A percentile compares a stretch with the other conserved stretches of the same genome.
These are phyloP conservation scores for Volucella inflata DNA, from an alignment of 2,888 invertebrate species.

Conservation along the genomic window DNA sequence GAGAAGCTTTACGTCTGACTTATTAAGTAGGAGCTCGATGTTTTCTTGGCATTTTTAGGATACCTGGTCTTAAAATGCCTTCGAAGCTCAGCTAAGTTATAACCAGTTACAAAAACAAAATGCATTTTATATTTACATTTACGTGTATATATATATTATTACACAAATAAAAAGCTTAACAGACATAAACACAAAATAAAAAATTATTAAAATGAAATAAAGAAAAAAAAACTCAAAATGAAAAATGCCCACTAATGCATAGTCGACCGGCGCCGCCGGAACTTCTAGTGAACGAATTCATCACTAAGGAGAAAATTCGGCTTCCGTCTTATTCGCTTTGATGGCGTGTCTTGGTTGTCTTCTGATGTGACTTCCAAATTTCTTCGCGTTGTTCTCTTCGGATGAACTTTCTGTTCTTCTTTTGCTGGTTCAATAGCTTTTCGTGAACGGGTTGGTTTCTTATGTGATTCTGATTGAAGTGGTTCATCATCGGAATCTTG, in stretches of 20 bases:
- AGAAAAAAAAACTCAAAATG: conserved; percentile 5
- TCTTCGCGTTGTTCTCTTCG: conserved; percentile 20
- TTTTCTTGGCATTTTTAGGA: no score
- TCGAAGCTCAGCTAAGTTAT: no score
- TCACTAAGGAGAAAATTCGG: conserved; percentile 30
- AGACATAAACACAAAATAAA: conserved; percentile 9
- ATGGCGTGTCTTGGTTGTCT: conserved; percentile 34
- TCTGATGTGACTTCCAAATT: conserved; percentile 11
- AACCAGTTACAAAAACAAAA: no score
- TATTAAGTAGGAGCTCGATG: no score
- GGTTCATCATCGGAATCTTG: conserved; percentile 28
- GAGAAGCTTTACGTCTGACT: no score
- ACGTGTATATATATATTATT: conserved; percentile 51
- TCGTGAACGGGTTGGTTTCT: conserved; percentile 20
- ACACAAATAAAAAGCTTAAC: conserved; percentile 49
- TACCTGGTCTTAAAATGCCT: no score
- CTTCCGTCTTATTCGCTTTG: conserved; percentile 50
- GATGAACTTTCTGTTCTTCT: background rate
- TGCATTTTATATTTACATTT: conserved; percentile 44
- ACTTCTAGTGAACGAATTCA: conserved; percentile 15
- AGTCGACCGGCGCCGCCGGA: conserved; percentile 6
- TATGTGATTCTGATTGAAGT: background rate
- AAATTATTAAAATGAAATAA: conserved; percentile 13
- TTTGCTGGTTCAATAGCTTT: conserved; percentile 8
- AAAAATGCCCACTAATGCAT: background rate